A percentile compares a stretch with the other conserved stretches of the same genome.
phyloP scores from a whole-genome alignment of 2,888 invertebrate species.

The Aphodius granarius region DNA sequence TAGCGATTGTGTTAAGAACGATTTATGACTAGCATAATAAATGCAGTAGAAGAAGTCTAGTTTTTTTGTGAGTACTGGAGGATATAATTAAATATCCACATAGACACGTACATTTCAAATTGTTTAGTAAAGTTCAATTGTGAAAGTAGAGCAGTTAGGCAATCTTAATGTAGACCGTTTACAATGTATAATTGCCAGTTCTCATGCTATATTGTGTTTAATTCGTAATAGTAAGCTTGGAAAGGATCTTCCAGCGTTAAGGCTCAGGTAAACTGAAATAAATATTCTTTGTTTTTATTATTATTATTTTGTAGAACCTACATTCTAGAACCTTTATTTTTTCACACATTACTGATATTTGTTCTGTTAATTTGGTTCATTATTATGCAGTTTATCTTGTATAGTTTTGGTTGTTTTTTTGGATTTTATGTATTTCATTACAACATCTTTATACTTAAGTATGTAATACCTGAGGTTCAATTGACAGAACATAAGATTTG shows the following conservation, averaged over 20 bases:
- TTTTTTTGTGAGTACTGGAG: not conserved
- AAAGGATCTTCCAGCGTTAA: slow-evolving; percentile 44
- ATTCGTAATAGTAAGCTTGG: slow-evolving; percentile 45
- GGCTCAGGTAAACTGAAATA: slow-evolving; percentile 43
- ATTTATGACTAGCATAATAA: not conserved
- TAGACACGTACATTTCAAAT: not conserved
- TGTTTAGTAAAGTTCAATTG: slow-evolving; percentile 6
- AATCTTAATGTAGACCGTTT: slow-evolving; percentile 7
- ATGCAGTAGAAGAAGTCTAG: not conserved
- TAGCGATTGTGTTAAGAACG: not conserved
- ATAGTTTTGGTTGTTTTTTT: not conserved
- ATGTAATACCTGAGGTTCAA: too few species aligned
- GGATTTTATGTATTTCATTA: too few species aligned
- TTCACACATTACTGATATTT: not conserved
- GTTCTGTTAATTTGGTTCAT: not conserved
- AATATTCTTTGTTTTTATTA: slow-evolving; percentile 13
- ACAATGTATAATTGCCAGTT: slow-evolving; percentile 3
- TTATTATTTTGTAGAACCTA: not conserved
- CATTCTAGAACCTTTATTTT: not conserved
- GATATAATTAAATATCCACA: not conserved
- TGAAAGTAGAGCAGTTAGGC: slow-evolving; percentile 26
- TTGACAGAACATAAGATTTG: too few species aligned
- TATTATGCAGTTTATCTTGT: not conserved
- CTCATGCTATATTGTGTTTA: slow-evolving; percentile 5
- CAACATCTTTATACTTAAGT: slow-evolving; percentile 3